These are phyloP conservation scores for Halocynthia roretzi DNA, from an alignment of 23 tunicate species.

Conservation along the genomic window DNA sequence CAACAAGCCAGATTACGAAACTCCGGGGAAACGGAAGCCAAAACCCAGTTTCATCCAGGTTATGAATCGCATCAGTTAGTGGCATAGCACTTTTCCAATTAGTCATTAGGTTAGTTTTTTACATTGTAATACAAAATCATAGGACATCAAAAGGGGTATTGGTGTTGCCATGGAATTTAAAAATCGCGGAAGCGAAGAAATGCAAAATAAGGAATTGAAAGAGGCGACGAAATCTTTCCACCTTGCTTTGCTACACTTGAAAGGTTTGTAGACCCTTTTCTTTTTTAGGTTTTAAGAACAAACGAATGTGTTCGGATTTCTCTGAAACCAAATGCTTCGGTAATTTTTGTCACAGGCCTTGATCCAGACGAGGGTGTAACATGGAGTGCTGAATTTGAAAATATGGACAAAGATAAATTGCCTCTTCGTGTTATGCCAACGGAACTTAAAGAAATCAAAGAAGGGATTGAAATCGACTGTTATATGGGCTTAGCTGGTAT, in stretches of 20 bases:
- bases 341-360: slow-evolving; percentile 23
- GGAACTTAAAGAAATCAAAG: slow-evolving; percentile 84
- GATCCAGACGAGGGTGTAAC: slow-evolving; percentile 92
- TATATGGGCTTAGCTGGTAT: slow-evolving; percentile 64
- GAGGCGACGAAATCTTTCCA: slow-evolving; percentile 63
- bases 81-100: neutral
- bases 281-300: neutral
- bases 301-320: neutral
- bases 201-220: slow-evolving; percentile 56
- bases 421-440: slow-evolving; percentile 80
- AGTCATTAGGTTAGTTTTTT: neutral
- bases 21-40: slow-evolving; percentile 50
- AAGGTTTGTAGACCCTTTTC: slow-evolving; percentile 28
- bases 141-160: slow-evolving; percentile 82
- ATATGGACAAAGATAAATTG: slow-evolving; percentile 59
- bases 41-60: slow-evolving; percentile 77
- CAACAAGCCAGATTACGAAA: slow-evolving; percentile 67
- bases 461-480: slow-evolving; percentile 66
- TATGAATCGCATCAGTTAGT: neutral
- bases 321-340: neutral
- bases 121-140: neutral
- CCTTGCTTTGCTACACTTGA: slow-evolving; percentile 63
- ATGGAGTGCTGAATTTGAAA: slow-evolving; percentile 69
- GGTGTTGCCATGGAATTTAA: slow-evolving; percentile 59
- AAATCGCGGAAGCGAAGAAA: slow-evolving; percentile 62